Evolutionary conservation across 92 coral and sea anemone genomes (phyloP), one percentile per base, ranked within the genome.

Genomic region (Siderastrea radians): DNA sequence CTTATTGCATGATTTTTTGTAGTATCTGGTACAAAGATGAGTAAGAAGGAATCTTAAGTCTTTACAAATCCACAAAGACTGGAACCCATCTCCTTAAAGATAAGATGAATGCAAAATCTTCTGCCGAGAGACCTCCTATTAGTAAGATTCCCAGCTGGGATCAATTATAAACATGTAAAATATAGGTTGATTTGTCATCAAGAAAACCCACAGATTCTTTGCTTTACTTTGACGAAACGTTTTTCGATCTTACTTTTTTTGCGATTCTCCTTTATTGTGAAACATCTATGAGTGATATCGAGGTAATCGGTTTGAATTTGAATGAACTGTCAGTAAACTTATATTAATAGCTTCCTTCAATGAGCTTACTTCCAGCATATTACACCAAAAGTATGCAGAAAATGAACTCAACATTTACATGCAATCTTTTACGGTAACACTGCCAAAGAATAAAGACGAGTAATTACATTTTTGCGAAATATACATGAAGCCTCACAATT

Each of bases 11-110:
- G 79, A 74, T 17, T 54, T 74, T 70, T 51, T 52, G 47, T 62
- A 74, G 62, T 45, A 51, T 73, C 79, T 74, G n/a, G 55, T 52
- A 52, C 78, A 74, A 74, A 74, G 78, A 16, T 53, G 57, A 17
- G 53, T 51, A 73, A 52, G 79, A 74, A 54, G 19, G 59, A 51
- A 52, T 74, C 79, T 51, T 74, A 74, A 51, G 15, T 47, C 71
- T 57, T 63, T 78, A 26, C 38, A 49, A 78, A 61, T 71, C 58
- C n/a, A 48, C 53, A 61, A 62, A 61, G 47, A 61, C 52, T 4
- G 48, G 26, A 62, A 62, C 38, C 38, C 38, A 26, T 19, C 50
- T 46, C 82, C 82, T 74, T 43, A 15, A 62, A 62, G 47, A 2
- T 11, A 19, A 75, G 46, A 43, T 17, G 70, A 65, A 19, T 2